phyloP scores from a whole-genome alignment of 2,113 vertebrate species.

The Podarcis cretensis region DNA sequence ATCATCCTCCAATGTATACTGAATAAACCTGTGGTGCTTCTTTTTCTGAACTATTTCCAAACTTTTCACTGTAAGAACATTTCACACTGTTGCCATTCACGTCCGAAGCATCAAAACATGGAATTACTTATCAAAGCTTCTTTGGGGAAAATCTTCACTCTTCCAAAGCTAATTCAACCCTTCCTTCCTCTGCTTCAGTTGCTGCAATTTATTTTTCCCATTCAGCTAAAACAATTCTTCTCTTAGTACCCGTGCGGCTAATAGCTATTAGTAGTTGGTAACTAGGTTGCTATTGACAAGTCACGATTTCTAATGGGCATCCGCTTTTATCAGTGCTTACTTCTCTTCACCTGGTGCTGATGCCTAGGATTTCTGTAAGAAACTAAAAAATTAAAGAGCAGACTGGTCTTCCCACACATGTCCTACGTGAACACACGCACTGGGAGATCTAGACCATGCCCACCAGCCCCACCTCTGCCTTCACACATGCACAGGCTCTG shows the following conservation, averaged over 20 bases:
- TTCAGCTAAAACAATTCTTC: not conserved
- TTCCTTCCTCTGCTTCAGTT: not conserved
- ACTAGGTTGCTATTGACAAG: not conserved
- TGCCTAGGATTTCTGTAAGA: not conserved
- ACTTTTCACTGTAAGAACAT: not conserved
- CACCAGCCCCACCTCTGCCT: not conserved
- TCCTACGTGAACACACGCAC: not conserved
- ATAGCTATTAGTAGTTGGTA: not conserved
- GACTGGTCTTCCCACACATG: not conserved
- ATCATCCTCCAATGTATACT: not conserved
- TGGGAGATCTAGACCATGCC: not conserved
- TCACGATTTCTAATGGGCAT: not conserved
- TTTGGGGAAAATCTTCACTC: not conserved
- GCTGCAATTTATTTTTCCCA: not conserved
- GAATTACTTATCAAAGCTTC: not conserved
- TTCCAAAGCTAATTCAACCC: not conserved
- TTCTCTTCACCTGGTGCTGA: not conserved
- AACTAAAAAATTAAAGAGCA: too few relatives aligned
- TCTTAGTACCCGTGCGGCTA: not conserved
- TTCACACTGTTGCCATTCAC: not conserved
- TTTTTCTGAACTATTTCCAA: constrained; percentile 18
- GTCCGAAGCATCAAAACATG: not conserved
- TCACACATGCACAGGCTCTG: not conserved
- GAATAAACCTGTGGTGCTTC: constrained; percentile 28
- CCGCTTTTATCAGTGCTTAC: not conserved